Evolutionary conservation across 2,113 vertebrate species (phyloP).

Genomic region (Tringa solitaria): DNA sequence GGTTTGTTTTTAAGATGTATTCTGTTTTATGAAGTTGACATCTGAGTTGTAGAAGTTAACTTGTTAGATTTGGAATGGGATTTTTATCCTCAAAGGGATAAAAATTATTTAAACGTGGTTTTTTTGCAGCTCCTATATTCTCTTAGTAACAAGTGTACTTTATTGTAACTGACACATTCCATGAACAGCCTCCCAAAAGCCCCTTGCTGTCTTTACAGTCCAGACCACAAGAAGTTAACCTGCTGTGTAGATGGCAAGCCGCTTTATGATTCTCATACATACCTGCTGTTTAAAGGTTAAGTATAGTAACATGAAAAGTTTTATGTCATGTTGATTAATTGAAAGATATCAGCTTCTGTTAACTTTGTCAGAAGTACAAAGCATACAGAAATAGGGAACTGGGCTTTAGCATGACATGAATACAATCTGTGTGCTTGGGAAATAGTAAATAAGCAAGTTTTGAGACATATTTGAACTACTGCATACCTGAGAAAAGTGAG

Average conservation of each 20-base stretch:
- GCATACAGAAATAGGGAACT: not conserved
- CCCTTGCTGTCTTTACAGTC: not conserved
- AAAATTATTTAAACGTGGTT: not conserved
- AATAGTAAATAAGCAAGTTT: not conserved
- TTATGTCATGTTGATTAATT: not conserved
- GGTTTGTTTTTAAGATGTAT: not conserved
- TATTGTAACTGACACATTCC: not conserved
- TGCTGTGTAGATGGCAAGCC: not conserved
- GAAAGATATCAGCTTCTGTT: not conserved
- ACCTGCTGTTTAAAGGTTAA: slow-evolving; percentile 10
- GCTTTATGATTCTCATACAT: not conserved
- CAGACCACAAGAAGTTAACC: not conserved
- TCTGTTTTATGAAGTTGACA: not conserved
- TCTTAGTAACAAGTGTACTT: not conserved
- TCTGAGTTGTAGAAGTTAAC: not conserved
- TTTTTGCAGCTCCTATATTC: not conserved
- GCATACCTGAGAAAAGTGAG: not conserved
- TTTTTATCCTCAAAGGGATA: not conserved
- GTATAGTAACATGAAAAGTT: not conserved
- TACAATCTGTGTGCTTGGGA: not conserved
- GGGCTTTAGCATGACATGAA: not conserved
- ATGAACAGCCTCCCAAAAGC: not conserved
- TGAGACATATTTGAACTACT: not conserved
- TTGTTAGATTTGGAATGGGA: not conserved
- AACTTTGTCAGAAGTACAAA: not conserved